Evolutionary conservation across 2,113 vertebrate genomes (phyloP).

Genomic region (Pitta sordida): DNA sequence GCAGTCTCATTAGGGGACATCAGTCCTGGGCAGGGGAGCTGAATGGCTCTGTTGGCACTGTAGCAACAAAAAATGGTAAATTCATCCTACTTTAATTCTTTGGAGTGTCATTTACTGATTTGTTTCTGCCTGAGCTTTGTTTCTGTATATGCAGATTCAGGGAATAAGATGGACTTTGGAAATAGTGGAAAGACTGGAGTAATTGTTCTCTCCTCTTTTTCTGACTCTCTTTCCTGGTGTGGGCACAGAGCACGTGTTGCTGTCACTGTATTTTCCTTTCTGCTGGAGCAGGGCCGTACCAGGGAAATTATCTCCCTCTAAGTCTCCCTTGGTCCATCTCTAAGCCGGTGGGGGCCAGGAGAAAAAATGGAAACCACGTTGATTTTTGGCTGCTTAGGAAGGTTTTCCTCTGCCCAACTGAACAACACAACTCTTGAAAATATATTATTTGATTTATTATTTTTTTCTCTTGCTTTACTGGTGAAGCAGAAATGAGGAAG

Average conservation of each 20-base stretch:
- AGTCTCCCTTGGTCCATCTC: neutral
- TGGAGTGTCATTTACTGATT: neutral
- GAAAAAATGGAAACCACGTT: accelerated
- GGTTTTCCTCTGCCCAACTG: neutral
- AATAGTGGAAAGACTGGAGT: neutral
- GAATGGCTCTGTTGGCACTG: neutral
- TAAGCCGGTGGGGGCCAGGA: neutral
- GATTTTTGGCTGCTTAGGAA: neutral
- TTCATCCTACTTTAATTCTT: neutral
- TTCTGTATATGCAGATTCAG: neutral
- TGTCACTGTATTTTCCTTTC: neutral
- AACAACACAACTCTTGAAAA: neutral
- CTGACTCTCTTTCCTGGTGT: neutral
- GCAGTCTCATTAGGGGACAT: neutral
- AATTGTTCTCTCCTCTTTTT: neutral
- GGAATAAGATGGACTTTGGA: neutral
- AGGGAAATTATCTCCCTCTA: neutral
- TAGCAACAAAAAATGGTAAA: neutral
- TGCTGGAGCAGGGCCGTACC: neutral
- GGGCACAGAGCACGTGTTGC: accelerated
- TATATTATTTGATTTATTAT: neutral
- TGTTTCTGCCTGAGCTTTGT: neutral
- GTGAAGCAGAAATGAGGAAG: neutral
- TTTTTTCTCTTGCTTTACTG: neutral
- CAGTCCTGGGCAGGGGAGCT: neutral